A percentile compares a stretch with the other conserved stretches of the same genome.
These are phyloP conservation scores for Zaprionus gabonicus DNA, from an alignment of 1,140 invertebrate species.

Conservation along the genomic window DNA sequence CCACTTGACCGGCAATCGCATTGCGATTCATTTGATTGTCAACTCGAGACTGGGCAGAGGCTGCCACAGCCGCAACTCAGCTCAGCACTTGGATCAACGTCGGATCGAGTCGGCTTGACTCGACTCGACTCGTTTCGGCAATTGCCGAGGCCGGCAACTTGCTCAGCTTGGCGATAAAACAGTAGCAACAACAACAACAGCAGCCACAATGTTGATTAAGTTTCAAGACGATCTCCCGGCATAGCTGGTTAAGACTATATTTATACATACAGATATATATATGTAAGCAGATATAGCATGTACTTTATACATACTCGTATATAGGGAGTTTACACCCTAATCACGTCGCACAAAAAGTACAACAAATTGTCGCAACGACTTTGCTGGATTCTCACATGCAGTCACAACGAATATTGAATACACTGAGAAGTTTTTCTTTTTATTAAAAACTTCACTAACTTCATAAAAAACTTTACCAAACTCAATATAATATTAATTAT, in stretches of 20 bases:
- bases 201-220: slow-evolving; percentile 32
- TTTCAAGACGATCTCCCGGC: slow-evolving; percentile 29
- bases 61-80: not conserved
- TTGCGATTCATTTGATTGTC: slow-evolving; percentile 66
- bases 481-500: no score
- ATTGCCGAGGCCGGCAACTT: slow-evolving; percentile 49
- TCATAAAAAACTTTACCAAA: no score
- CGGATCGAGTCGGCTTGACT: slow-evolving; percentile 13
- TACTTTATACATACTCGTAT: not conserved
- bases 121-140: not conserved
- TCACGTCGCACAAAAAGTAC: slow-evolving; percentile 54
- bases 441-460: no score
- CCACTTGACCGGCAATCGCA: slow-evolving; percentile 54
- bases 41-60: slow-evolving; percentile 55
- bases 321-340: slow-evolving; percentile 42
- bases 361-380: not conserved
- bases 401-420: slow-evolving; percentile 4
- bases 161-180: slow-evolving; percentile 63
- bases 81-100: not conserved
- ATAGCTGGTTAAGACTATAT: slow-evolving; percentile 51
- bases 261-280: slow-evolving; percentile 15
- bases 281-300: slow-evolving; percentile 11
- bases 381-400: not conserved
- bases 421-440: not conserved
- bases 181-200: slow-evolving; percentile 10